Evolutionary conservation across 1,140 invertebrate species (phyloP).

Genomic region (Anastrepha obliqua): DNA sequence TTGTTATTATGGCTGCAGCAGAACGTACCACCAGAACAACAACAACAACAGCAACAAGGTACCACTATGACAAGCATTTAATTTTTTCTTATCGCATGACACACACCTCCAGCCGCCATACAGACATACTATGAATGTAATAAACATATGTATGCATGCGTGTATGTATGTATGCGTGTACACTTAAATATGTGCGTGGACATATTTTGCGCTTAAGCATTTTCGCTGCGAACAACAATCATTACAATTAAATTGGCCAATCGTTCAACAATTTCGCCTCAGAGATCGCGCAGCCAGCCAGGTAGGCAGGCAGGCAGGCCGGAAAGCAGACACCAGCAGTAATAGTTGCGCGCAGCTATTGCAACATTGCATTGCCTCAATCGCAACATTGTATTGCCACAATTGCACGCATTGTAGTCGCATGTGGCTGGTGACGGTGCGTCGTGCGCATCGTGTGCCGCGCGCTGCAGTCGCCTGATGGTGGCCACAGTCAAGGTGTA

Average conservation of each 20-base stretch:
- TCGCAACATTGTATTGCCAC: slow-evolving; percentile 32
- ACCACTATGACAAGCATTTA: slow-evolving; percentile 44
- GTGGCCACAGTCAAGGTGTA: slow-evolving; percentile 51
- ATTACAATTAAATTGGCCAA: slow-evolving; percentile 52
- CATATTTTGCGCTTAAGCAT: slow-evolving; percentile 37
- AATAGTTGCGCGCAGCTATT: background rate
- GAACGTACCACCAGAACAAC: background rate
- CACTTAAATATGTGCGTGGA: background rate
- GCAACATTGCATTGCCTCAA: background rate
- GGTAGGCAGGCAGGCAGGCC: background rate
- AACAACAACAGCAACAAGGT: background rate
- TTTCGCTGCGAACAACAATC: slow-evolving; percentile 39
- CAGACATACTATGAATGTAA: background rate
- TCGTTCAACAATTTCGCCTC: slow-evolving; percentile 45
- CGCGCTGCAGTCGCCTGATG: background rate
- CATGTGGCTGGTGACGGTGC: background rate
- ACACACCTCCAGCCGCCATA: background rate
- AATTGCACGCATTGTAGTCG: slow-evolving; percentile 29
- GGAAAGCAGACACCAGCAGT: background rate
- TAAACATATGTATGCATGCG: background rate
- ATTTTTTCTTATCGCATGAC: slow-evolving; percentile 50
- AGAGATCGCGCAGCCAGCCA: background rate
- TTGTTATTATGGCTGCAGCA: slow-evolving; percentile 43
- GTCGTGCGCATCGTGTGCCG: no score
- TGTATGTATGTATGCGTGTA: slow-evolving; percentile 7